These are phyloP conservation scores for Diplazon laetatorius DNA, from an alignment of 2,888 invertebrate genomes.

Conservation along the genomic window DNA sequence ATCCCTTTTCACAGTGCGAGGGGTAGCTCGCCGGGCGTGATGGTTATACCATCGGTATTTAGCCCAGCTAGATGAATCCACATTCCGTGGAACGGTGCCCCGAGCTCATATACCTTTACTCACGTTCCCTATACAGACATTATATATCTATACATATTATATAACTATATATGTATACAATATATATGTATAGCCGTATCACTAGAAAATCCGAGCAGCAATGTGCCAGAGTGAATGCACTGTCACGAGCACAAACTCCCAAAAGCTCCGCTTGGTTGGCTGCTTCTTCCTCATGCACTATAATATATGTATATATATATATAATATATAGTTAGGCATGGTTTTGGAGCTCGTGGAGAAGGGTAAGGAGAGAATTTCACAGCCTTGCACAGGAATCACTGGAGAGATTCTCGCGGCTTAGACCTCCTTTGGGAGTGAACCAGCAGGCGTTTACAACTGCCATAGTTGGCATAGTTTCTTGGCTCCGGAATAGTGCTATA, in stretches of 20 bases:
- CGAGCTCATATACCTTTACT: constrained; percentile 4
- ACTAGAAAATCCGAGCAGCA: constrained; percentile 21
- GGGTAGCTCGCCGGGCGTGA: neutral
- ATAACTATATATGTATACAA: neutral
- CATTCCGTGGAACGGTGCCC: constrained; percentile 43
- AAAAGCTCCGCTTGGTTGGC: constrained; percentile 19
- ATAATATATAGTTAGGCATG: constrained; percentile 36
- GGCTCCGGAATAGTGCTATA: constrained; percentile 57
- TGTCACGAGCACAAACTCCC: constrained; percentile 50
- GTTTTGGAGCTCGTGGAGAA: constrained; percentile 13
- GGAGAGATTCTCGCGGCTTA: constrained; percentile 65
- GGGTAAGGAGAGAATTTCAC: constrained; percentile 58
- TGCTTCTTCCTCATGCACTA: neutral
- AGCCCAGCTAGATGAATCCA: constrained; percentile 45
- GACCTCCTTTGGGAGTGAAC: constrained; percentile 59
- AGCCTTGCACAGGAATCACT: constrained; percentile 63
- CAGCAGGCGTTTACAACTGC: constrained; percentile 64
- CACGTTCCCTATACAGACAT: neutral
- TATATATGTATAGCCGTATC: neutral
- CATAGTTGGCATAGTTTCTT: constrained; percentile 67
- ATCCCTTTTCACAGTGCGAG: constrained; percentile 17
- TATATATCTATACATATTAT: constrained; percentile 9
- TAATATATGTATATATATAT: constrained; percentile 1
- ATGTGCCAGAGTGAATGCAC: constrained; percentile 44
- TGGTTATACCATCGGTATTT: constrained; percentile 44